phyloP scores from a whole-genome alignment of 2,888 invertebrate species.

The Rhodophaea formosa region DNA sequence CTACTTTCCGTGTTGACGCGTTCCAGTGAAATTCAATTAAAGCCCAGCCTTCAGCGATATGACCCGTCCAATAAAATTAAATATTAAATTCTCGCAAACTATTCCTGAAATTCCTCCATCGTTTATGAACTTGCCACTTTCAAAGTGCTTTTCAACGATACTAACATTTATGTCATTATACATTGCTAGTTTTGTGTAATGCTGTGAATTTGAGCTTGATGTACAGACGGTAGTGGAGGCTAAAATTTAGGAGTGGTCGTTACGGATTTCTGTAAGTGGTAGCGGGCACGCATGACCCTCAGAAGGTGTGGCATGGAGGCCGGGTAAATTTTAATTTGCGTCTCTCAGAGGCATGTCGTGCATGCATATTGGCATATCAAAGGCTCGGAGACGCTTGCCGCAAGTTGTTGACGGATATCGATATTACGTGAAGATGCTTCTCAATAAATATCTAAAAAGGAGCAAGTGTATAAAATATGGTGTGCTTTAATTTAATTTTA shows the following conservation, averaged over 20 bases:
- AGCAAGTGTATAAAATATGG: no score
- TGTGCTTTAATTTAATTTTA: no score
- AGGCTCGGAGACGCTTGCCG: conserved; percentile 33
- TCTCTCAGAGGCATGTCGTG: conserved; percentile 44
- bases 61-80: conserved; percentile 26
- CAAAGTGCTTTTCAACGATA: background rate
- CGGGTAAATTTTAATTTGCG: conserved; percentile 58
- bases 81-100: conserved; percentile 25
- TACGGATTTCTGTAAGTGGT: conserved; percentile 12
- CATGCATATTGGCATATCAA: conserved; percentile 61
- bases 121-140: conserved; percentile 20
- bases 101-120: conserved; percentile 23
- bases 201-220: background rate
- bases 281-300: conserved; percentile 27
- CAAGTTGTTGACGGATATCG: conserved; percentile 21
- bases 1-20: background rate
- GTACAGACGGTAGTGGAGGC: background rate
- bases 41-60: conserved; percentile 20
- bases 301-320: conserved; percentile 30
- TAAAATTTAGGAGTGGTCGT: background rate
- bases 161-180: background rate
- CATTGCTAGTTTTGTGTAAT: background rate
- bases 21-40: conserved; percentile 20
- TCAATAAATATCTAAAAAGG: background rate
- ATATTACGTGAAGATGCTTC: background rate